These are phyloP conservation scores for Pogona vitticeps DNA, from an alignment of 2,113 vertebrate genomes.

Conservation along the genomic window DNA sequence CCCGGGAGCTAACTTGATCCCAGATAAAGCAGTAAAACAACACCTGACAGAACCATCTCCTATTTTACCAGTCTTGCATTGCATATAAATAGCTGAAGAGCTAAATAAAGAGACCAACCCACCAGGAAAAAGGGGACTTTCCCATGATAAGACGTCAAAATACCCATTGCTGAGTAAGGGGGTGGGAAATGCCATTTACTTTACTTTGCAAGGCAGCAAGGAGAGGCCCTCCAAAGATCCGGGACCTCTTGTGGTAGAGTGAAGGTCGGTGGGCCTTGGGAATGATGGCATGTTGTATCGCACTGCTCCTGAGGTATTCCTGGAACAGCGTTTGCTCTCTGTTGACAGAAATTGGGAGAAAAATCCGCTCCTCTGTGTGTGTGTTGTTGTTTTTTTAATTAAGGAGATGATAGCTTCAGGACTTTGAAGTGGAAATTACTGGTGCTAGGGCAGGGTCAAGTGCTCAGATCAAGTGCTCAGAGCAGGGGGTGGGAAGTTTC, in stretches of 20 bases:
- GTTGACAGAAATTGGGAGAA: no score
- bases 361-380: background rate
- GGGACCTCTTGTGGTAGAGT: background rate
- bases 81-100: background rate
- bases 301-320: background rate
- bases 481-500: no score
- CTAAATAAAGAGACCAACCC: background rate
- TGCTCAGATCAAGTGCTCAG: background rate
- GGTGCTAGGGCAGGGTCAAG: background rate
- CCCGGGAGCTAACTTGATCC: slow-evolving; percentile 31
- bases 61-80: slow-evolving; percentile 34
- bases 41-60: slow-evolving; percentile 26
- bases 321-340: background rate
- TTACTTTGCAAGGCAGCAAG: no score
- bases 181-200: no score
- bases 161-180: no score
- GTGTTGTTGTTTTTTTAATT: background rate
- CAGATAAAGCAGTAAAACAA: slow-evolving; percentile 19
- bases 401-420: background rate
- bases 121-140: background rate
- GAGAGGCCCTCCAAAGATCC: background rate
- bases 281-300: background rate
- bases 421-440: background rate
- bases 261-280: background rate
- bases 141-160: slow-evolving; percentile 24